Base-by-base conservation (phyloP, 2,888 invertebrate species). In the Drosophila heteroneura region DNA sequence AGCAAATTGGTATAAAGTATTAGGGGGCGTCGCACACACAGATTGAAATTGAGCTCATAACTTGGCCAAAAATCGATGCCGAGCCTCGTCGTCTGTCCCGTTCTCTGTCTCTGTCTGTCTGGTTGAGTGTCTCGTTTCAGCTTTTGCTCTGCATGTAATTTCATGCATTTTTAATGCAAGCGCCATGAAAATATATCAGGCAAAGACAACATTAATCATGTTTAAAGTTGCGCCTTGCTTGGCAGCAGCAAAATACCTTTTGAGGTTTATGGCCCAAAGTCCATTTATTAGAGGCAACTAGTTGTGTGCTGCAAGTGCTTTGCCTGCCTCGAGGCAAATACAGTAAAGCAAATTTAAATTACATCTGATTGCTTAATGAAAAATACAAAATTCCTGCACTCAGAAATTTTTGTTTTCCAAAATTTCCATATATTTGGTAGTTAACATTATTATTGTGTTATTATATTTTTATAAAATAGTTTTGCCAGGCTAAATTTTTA, bases 121-220 rank as follows among this genome's bases (percentile, higher is more conserved):
- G 56, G n/a, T 5, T 6, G 22, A 9, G 41, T 30, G 56, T 61
- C 30, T 60, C 6, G 41, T 4, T 51, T 28, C 37, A 37, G 30
- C 44, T 19, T 32, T 41, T 57, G 69, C 1, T 53, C 68, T 74
- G 82, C 82, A 69, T 77, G 79, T 79, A 79, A 85, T 83, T 81
- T 83, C 81, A 82, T 82, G 85, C 69, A 85, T 82, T 85, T 85
- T 82, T 82, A 85, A 82, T 85, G 82, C 79, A 74, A 64, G 9
- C 5, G 63, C 74, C 77, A 73, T 81, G 75, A 71, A 81, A 81
- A 70, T 70, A 78, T 56, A 81, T 79, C 59, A 68, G 67, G 62
- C 57, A 52, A 67, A 58, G 32, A 61, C 64, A 66, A 71, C 83
- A 83, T 82, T 82, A 82, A 82, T 85, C 82, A 82, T 85, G 83